phyloP scores from a whole-genome alignment of 2,113 vertebrate species.

The Protobothrops mucrosquamatus region DNA sequence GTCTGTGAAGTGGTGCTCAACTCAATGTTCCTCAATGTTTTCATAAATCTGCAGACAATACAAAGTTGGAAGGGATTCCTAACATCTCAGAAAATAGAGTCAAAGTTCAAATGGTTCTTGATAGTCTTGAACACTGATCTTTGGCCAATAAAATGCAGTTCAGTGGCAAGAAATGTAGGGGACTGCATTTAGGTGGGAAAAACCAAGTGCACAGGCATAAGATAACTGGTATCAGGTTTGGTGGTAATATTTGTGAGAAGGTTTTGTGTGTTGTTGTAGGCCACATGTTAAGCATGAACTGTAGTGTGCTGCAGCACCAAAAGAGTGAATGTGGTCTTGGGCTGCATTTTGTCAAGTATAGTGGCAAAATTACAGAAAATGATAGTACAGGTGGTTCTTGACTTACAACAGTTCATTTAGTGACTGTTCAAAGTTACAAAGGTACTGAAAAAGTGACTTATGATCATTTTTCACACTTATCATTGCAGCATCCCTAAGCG shows the following conservation, averaged over 20 bases:
- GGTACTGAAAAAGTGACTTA: too few species aligned
- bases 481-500: too few species aligned
- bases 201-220: background rate
- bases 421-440: too few species aligned
- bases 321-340: background rate
- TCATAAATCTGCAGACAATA: background rate
- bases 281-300: background rate
- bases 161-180: background rate
- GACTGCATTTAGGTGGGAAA: background rate
- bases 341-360: background rate
- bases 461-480: too few species aligned
- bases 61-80: background rate
- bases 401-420: background rate
- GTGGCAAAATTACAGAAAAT: background rate
- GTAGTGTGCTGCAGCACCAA: background rate
- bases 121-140: background rate
- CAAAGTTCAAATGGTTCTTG: background rate
- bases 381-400: background rate
- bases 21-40: background rate
- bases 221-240: background rate
- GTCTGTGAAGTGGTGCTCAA: background rate
- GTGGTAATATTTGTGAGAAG: background rate
- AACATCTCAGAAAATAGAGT: background rate
- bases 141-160: background rate
- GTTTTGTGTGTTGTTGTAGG: background rate